Conservation (phyloP, 2,113 vertebrate genomes). For the Sclerurus mexicanus region DNA sequence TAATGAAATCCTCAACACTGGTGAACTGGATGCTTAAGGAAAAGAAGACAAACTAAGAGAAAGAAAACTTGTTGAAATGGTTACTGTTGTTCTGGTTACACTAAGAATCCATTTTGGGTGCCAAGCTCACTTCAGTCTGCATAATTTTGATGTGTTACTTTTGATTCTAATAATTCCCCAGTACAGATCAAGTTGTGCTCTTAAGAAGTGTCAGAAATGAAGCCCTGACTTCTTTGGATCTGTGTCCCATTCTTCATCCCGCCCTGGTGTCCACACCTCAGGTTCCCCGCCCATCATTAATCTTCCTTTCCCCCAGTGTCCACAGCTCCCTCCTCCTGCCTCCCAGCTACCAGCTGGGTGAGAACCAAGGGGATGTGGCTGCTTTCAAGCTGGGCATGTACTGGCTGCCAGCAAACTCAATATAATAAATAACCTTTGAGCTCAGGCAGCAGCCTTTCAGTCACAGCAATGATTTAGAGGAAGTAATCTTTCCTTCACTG, state of each 20-base stretch:
- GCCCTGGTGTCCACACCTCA: not conserved
- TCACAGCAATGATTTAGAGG: not conserved
- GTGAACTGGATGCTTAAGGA: not conserved
- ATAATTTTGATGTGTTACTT: not conserved
- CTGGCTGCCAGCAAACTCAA: slow-evolving; percentile 13
- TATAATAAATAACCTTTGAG: slow-evolving; percentile 30
- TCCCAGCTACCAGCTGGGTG: not conserved
- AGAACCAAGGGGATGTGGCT: slow-evolving; percentile 8
- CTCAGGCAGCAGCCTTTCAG: not conserved
- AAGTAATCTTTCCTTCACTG: not conserved
- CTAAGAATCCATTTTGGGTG: not conserved
- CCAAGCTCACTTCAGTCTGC: not conserved
- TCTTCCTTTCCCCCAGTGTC: not conserved
- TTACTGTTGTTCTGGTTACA: not conserved
- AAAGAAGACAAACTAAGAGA: not conserved
- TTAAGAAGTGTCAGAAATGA: not conserved
- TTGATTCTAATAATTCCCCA: not conserved
- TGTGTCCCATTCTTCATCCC: not conserved
- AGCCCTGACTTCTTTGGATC: not conserved
- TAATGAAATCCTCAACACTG: not conserved
- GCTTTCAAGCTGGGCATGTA: not conserved
- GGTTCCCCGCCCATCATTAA: not conserved
- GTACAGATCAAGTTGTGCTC: not conserved
- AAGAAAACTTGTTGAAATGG: not conserved
- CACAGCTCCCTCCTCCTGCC: not conserved